Evolutionary conservation across 2,113 vertebrate genomes (phyloP), one percentile per base, ranked within the genome.

Genomic region (Neogale vison): DNA sequence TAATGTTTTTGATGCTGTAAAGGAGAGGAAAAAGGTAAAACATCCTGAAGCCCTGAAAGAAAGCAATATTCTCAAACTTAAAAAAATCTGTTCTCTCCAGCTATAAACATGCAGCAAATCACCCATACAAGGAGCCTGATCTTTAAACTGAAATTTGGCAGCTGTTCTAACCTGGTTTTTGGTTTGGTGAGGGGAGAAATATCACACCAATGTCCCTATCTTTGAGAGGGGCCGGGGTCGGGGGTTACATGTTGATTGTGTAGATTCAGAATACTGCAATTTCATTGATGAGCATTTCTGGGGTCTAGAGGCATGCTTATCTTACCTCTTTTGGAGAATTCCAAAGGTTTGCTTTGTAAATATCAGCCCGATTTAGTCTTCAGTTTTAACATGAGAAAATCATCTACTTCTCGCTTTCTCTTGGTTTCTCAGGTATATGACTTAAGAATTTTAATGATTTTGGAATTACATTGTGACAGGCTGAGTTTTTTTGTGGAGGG

Each of bases 41-140:
- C 97, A 97, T 93, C 55, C 90, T 88, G 87, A 96, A 96, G 87
- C 0, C 52, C 52, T 12, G 14, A 88, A 94, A 94, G 80, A 88
- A 97, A 98, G 72, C 88, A 97, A 94, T 97, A 89, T 86, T 98
- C 98, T 97, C 61, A 94, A 88, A 86, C 95, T 97, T 61, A 86
- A 97, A 97, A 97, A 79, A 93, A 47, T 47, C n/a, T 92, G 52
- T 97, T 98, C 74, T 97, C 50, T 88, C 52, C 65, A 79, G 96
- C 96, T 93, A 79, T 97, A 97, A 98, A 95, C 96, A 82, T 96
- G 91, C 83, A 88, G 80, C 93, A 97, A 97, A 92, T 91, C 95
- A 98, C 74, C 86, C 92, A 88, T 95, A 97, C 88, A 69, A 97
- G 94, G 95, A 96, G 71, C 36, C 90, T 93, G 59, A 45, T 31